Base-by-base conservation (phyloP, 1,140 invertebrate genomes). In the Dysdera silvatica region DNA sequence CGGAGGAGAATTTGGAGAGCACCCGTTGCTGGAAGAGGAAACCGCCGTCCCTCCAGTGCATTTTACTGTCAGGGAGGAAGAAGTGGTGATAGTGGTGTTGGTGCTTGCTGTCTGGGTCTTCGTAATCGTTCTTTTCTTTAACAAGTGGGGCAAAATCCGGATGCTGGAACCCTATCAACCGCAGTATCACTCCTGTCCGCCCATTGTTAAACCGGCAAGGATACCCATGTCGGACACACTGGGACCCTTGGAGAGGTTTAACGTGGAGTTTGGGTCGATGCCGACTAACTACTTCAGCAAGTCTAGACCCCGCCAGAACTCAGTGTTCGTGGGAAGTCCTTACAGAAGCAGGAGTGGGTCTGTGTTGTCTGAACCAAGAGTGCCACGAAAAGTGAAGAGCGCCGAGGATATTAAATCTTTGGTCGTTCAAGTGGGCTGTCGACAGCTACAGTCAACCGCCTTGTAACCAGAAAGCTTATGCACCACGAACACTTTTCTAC, bases 101-200 rank as follows among this genome's bases (percentile, higher is more conserved):
- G 89, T 92, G 28, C 77, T 94, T 37, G 80, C 89, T 61, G 84
- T 92, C 10, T 94, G 90, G 90, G 84, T 87, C 4, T 88, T 84
- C 0, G 89, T 89, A 10, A 91, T 94, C 70, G 86, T 86, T 0
- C 76, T 89, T 6, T 88, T 88, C 75, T 87, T 89, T 79, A 88
- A 88, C 77, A 82, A 87, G 52, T 90, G 87, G 87, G 87, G 87
- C 59, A 94, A 94, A 79, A 94, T 93, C 45, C 81, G 91, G 37
- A 93, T 93, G 87, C 74, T 89, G 74, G 85, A 88, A 71, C 87
- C 86, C 4, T 89, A 88, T 75, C 87, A 88, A 70, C 87, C 86
- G 6, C 89, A 90, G 69, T 91, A 89, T 74, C 91, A 90, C 31
- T 43, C 59, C 24, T 57, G 55, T 18, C 55, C 62, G 3, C 48